Evolutionary conservation across 2,113 vertebrate species (phyloP).

Genomic region (Lipotes vexillifer): DNA sequence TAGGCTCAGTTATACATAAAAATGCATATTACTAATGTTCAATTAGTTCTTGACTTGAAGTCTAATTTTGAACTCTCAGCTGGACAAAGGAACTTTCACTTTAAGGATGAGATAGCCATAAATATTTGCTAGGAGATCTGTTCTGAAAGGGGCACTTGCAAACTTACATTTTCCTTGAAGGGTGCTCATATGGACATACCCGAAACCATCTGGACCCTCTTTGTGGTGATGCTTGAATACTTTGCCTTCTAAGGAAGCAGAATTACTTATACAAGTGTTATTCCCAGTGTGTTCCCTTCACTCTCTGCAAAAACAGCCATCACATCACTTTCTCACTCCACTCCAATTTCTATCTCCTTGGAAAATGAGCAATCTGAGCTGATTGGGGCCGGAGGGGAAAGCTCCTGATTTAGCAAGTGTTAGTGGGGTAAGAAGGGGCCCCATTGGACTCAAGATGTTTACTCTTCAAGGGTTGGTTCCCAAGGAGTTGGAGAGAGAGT

Average conservation of each 20-base stretch:
- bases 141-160: not conserved
- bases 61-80: not conserved
- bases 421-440: not conserved
- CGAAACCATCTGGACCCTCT: not conserved
- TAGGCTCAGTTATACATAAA: not conserved
- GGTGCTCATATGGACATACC: not conserved
- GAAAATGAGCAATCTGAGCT: constrained; percentile 40
- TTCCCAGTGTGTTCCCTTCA: constrained; percentile 7
- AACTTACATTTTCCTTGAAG: not conserved
- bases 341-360: constrained; percentile 39
- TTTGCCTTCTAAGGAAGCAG: not conserved
- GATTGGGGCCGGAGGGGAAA: not conserved
- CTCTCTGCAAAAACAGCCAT: constrained; percentile 22
- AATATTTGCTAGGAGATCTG: not conserved
- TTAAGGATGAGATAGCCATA: not conserved
- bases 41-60: not conserved
- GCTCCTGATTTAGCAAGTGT: constrained; percentile 15
- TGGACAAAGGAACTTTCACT: not conserved
- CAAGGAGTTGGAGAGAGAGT: constrained; percentile 51
- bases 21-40: not conserved
- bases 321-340: constrained; percentile 17
- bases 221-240: not conserved
- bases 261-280: not conserved
- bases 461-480: constrained; percentile 39
- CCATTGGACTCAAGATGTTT: constrained; percentile 46